Base-by-base conservation (phyloP, 2,113 vertebrate species). In the Ameiurus melas region DNA sequence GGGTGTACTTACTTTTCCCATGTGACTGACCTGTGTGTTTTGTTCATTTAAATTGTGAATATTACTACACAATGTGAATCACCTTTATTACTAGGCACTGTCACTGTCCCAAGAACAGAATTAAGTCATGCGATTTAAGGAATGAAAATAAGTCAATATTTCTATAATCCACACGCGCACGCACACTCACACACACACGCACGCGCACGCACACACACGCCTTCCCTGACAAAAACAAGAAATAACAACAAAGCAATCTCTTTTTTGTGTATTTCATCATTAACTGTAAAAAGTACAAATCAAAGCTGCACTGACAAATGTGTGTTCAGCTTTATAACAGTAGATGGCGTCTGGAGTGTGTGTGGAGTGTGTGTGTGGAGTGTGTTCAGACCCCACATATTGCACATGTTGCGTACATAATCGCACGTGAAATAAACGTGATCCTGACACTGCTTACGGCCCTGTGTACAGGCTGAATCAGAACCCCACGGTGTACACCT, bases 271-370 rank as follows among this genome's bases (percentile, higher is more conserved):
- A n/a, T 66, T 66, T 66, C 10, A 66, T n/a, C 25, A 13, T 66
- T 9, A 66, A 13, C 27, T 30, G 30, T 30, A 14, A 30, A 17
- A 22, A 39, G 71, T 10, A 22, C 22, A 1, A 36, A 12, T 25
- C 4, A 27, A 12, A 47, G 20, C 43, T 47, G 22, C 22, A 14
- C 22, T 12, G 70, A 39, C 22, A 27, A 47, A 27, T 27, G 39
- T 58, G 53, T 58, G 30, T 58, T 53, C 43, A n/a, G 79, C 30
- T 58, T 81, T 81, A 36, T 81, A 81, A 81, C 79, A 58, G 79
- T 58, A 81, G 79, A 81, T 81, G 79, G 79, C 53, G 55, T 4
- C 79, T 58, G 79, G 79, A 81, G 30, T 43, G 19, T 77, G 73
- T 30, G 51, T 53, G 47, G 30, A 5, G 9, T 4, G 10, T 25